A percentile compares a stretch with the other conserved stretches of the same genome.
Conservation (phyloP, 2,113 vertebrate species). For the Pheucticus melanocephalus region DNA sequence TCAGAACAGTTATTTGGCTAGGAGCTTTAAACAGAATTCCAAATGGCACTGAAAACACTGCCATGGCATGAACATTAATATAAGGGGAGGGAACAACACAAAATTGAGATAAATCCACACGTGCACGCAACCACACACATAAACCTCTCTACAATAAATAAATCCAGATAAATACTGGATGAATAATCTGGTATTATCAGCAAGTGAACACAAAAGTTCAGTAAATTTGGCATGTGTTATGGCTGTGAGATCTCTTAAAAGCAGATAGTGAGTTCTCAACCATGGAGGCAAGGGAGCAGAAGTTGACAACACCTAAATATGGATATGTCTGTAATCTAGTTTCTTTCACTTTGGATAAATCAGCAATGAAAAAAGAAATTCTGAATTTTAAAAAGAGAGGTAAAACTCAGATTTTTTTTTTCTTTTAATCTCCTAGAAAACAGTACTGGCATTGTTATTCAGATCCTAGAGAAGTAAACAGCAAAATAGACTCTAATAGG, state of each 20-base stretch:
- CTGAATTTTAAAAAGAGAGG: background rate
- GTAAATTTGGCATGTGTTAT: background rate
- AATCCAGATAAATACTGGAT: background rate
- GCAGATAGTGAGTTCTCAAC: background rate
- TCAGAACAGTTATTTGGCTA: background rate
- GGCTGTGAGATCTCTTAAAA: background rate
- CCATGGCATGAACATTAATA: background rate
- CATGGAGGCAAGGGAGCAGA: background rate
- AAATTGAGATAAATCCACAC: background rate
- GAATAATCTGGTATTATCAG: background rate
- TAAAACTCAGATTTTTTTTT: background rate
- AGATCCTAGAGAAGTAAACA: background rate
- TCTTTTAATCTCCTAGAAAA: background rate
- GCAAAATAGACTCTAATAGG: background rate
- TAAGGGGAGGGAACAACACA: background rate
- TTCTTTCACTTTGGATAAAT: background rate
- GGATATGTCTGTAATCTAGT: background rate
- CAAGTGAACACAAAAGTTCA: background rate
- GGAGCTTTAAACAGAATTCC: background rate
- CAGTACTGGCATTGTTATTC: background rate
- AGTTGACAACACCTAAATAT: background rate
- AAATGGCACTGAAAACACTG: background rate
- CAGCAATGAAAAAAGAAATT: background rate
- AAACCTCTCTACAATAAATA: background rate
- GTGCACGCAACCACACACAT: background rate